phyloP scores from a whole-genome alignment of 1,140 invertebrate genomes.

The Trichonephila clavata region DNA sequence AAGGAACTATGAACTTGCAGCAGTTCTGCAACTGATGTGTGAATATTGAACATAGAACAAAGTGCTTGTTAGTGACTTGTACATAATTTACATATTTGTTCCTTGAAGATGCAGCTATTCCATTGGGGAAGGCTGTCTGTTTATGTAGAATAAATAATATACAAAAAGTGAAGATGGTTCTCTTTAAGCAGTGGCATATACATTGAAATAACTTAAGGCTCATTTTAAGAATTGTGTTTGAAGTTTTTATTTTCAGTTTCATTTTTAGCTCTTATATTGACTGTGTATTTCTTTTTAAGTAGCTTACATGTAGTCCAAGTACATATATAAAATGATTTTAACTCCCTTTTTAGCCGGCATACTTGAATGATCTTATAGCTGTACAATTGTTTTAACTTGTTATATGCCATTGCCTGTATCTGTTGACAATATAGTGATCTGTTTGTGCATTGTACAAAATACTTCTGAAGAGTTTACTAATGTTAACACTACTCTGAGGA shows the following conservation, averaged over 20 bases:
- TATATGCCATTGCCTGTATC: constrained; percentile 57
- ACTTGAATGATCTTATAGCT: constrained; percentile 5
- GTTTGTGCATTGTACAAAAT: constrained; percentile 32
- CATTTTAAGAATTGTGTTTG: constrained; percentile 5
- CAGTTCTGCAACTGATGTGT: constrained; percentile 49
- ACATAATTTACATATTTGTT: constrained; percentile 70
- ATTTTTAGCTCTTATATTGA: constrained; percentile 6
- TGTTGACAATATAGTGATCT: constrained; percentile 68
- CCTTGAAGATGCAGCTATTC: constrained; percentile 51
- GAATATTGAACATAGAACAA: constrained; percentile 75
- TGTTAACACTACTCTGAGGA: constrained; percentile 62
- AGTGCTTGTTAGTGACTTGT: constrained; percentile 73
- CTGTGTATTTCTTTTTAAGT: not conserved
- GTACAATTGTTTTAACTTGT: constrained; percentile 52
- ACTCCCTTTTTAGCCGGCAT: not conserved
- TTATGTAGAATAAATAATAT: constrained; percentile 59
- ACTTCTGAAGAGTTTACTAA: constrained; percentile 72
- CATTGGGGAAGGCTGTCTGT: constrained; percentile 44
- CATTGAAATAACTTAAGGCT: constrained; percentile 30
- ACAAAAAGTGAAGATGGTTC: not conserved
- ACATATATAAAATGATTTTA: constrained; percentile 44
- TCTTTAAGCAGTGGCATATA: constrained; percentile 56
- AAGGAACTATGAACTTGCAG: constrained; percentile 54
- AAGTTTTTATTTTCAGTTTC: not conserved
- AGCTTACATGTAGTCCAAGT: not conserved